A percentile compares a stretch with the other conserved stretches of the same genome.
These are phyloP conservation scores for Nerophis ophidion DNA, from an alignment of 2,113 vertebrate species.

Conservation along the genomic window DNA sequence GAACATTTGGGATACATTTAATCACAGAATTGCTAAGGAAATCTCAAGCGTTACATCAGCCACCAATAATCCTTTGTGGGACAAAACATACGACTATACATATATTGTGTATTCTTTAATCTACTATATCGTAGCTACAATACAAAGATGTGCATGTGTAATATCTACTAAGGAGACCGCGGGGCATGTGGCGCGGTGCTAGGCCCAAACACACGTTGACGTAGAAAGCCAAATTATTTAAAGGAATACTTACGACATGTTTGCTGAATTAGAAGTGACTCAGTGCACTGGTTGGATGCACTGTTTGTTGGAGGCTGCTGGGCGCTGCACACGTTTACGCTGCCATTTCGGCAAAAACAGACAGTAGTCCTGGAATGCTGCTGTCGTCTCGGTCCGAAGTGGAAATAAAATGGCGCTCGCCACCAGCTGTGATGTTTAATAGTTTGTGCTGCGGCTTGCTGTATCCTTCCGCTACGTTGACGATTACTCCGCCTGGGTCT, in stretches of 20 bases:
- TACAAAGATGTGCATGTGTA: too few species aligned
- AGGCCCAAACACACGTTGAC: slow-evolving; percentile 10
- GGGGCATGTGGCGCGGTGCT: background rate
- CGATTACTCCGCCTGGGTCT: slow-evolving; percentile 45
- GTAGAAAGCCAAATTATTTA: background rate
- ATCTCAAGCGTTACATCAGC: background rate
- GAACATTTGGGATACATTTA: background rate
- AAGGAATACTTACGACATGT: slow-evolving; percentile 71
- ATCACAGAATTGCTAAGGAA: background rate
- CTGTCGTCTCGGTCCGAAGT: background rate
- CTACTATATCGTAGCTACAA: too few species aligned
- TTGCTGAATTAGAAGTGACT: slow-evolving; percentile 55
- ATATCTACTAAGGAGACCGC: too few species aligned
- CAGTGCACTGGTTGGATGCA: slow-evolving; percentile 74
- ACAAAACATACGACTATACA: background rate
- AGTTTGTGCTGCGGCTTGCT: background rate
- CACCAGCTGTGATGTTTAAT: background rate
- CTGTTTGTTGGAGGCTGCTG: slow-evolving; percentile 67
- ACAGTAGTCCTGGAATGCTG: slow-evolving; percentile 31
- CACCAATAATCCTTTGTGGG: background rate
- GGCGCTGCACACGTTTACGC: slow-evolving; percentile 63
- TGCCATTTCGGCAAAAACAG: slow-evolving; percentile 64
- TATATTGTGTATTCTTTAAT: too few species aligned
- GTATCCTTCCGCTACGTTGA: slow-evolving; percentile 51
- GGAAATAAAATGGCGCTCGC: slow-evolving; percentile 23